phyloP scores from a whole-genome alignment of 2,797 vertebrate species.

The Myotis pilosus region DNA sequence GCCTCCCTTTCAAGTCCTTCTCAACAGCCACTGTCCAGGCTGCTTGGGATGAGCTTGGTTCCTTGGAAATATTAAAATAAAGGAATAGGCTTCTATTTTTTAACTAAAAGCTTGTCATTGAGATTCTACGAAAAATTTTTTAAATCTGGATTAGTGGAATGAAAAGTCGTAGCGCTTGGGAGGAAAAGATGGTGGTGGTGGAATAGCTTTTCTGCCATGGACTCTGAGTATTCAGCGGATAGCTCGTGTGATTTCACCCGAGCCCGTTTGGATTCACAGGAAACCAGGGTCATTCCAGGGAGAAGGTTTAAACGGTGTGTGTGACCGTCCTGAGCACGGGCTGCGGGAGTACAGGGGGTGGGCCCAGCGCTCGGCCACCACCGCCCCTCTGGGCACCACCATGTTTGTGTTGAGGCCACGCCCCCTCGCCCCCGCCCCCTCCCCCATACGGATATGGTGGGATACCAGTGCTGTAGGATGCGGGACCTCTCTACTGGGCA shows the following conservation, averaged over 20 bases:
- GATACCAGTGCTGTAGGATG: not conserved
- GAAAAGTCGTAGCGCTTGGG: not conserved
- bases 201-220: not conserved
- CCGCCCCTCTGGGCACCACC: too few species aligned
- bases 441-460: too few species aligned
- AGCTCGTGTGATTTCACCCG: not conserved
- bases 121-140: not conserved
- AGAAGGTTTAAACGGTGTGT: not conserved
- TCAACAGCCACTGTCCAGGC: not conserved
- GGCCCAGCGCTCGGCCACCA: not conserved
- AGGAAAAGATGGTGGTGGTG: not conserved
- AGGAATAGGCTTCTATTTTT: conserved; percentile 53
- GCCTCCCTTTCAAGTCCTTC: not conserved
- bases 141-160: not conserved
- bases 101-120: conserved; percentile 40
- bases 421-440: too few species aligned
- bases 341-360: accelerated
- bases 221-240: not conserved
- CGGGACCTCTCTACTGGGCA: not conserved
- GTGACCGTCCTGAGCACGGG: accelerated
- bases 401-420: not conserved
- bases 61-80: conserved; percentile 42
- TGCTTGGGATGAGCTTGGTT: not conserved
- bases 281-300: not conserved
- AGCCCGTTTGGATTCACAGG: not conserved